Base-by-base conservation (phyloP, 1,140 invertebrate genomes). In the Andricus grossulariae region DNA sequence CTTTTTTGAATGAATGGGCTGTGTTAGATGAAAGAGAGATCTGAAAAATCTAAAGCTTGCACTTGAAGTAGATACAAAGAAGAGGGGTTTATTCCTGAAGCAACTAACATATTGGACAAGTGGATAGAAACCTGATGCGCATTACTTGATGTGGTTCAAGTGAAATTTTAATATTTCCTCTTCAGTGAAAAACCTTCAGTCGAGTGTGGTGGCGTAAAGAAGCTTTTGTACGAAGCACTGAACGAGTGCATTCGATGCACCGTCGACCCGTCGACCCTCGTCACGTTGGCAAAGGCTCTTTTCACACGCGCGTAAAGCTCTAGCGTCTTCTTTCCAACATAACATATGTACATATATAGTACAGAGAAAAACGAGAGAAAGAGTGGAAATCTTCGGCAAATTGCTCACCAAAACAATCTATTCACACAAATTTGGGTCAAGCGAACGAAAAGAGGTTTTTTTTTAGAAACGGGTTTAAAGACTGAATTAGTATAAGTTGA, bases 241-340 rank as follows among this genome's bases (percentile, higher is more conserved):
- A 66, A 66, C 32, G 57, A 66, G 21, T 66, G 60, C n/a, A 66
- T 66, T 66, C 60, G 60, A 66, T 66, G 60, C 25, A 66, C 25
- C 60, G 60, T 66, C 16, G 60, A 66, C 25, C 60, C 60, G 60
- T 66, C 60, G 60, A 66, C 60, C 60, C 60, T 66, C 60, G 25
- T 66, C 60, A 66, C 60, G 32, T 66, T 39, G 60, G 11, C 39
- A 66, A 66, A 66, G 60, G 60, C 60, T 66, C 57, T 66, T 66
- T 66, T 66, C 60, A 66, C 60, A 66, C 60, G 39, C 60, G 15
- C 13, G 60, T 7, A 66, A 66, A 66, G 25, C 39, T 45, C 39
- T 45, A 45, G 39, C 32, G n/a, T 66, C 57, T 32, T 66, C 60
- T 66, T 66, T 57, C 25, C 60, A 15, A n/a, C 16, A 66, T 60